Percentiles rank a stretch among this genome's conserved stretches.
Evolutionary conservation across 2,888 invertebrate species (phyloP).

Genomic region (Ectemnius continuus): DNA sequence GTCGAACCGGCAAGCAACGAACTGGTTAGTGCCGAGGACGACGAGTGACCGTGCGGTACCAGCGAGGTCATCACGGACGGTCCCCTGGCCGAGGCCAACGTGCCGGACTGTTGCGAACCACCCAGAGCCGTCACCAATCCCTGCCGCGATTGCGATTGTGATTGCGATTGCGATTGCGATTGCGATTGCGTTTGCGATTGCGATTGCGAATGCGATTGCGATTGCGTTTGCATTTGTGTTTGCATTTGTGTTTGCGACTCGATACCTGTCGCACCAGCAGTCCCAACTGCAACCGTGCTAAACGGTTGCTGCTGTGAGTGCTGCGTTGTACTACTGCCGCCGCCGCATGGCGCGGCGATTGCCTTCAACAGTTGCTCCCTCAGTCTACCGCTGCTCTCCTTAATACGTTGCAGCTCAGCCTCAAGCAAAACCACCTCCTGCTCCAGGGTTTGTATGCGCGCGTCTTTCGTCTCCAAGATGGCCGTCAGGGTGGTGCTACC

Average conservation of each 20-base stretch:
- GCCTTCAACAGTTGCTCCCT: constrained; percentile 74
- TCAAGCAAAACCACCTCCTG: constrained; percentile 90
- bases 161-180: no score
- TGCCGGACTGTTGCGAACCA: constrained; percentile 65
- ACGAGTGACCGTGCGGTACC: constrained; percentile 66
- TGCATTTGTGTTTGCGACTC: constrained; percentile 28
- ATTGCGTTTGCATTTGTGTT: no score
- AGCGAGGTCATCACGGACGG: constrained; percentile 69
- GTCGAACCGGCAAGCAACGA: constrained; percentile 72
- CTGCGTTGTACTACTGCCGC: constrained; percentile 45
- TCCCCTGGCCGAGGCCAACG: constrained; percentile 68
- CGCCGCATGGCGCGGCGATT: constrained; percentile 67
- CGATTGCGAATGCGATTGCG: no score
- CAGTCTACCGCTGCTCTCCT: constrained; percentile 77
- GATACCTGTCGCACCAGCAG: constrained; percentile 54
- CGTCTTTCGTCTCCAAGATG: constrained; percentile 91
- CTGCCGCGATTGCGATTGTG: constrained; percentile 39
- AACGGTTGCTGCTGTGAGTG: constrained; percentile 65
- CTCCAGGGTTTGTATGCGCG: constrained; percentile 92
- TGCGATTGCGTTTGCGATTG: constrained; percentile 21
- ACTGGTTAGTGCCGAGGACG: constrained; percentile 68
- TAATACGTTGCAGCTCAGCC: constrained; percentile 84
- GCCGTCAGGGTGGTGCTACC: constrained; percentile 87
- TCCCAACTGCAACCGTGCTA: constrained; percentile 25
- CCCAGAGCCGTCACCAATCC: constrained; percentile 63